Conservation (phyloP, 2,797 vertebrate genomes). For the Sphenopsis melanotis region DNA sequence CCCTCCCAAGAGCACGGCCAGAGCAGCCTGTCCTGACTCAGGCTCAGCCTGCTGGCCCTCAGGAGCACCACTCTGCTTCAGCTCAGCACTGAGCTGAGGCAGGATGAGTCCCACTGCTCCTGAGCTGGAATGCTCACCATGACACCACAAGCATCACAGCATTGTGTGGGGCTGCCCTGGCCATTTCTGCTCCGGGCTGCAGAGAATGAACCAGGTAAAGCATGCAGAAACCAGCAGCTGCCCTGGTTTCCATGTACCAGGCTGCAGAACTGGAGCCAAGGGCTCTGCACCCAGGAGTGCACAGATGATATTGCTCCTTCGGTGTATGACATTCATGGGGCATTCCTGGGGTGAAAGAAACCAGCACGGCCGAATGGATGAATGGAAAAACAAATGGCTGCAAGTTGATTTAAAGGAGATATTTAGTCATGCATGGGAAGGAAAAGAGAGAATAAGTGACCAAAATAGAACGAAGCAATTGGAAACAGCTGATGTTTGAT, state of each 20-base stretch:
- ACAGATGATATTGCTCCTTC: not conserved
- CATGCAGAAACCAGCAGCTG: not conserved
- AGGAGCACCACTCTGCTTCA: not conserved
- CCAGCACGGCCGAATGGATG: not conserved
- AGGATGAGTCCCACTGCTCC: not conserved
- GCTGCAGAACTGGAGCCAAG: not conserved
- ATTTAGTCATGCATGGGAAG: conserved; percentile 41
- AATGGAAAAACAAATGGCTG: conserved; percentile 47
- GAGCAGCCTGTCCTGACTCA: not conserved
- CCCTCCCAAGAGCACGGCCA: not conserved
- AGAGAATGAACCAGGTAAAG: not conserved
- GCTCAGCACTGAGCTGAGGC: not conserved
- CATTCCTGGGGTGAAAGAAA: not conserved
- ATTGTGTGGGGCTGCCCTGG: not conserved
- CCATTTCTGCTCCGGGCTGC: not conserved
- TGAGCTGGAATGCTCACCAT: not conserved
- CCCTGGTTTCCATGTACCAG: not conserved
- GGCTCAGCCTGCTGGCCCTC: not conserved
- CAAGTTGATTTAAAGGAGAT: conserved; percentile 42
- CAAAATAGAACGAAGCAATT: conserved; percentile 46
- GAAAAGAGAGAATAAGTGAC: conserved; percentile 19
- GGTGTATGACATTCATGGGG: not conserved
- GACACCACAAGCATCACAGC: not conserved
- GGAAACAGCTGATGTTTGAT: conserved; percentile 48
- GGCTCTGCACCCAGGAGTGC: not conserved